A percentile compares a stretch with the other conserved stretches of the same genome.
These are phyloP conservation scores for Aethes cnicana DNA, from an alignment of 2,888 invertebrate species.

Conservation along the genomic window DNA sequence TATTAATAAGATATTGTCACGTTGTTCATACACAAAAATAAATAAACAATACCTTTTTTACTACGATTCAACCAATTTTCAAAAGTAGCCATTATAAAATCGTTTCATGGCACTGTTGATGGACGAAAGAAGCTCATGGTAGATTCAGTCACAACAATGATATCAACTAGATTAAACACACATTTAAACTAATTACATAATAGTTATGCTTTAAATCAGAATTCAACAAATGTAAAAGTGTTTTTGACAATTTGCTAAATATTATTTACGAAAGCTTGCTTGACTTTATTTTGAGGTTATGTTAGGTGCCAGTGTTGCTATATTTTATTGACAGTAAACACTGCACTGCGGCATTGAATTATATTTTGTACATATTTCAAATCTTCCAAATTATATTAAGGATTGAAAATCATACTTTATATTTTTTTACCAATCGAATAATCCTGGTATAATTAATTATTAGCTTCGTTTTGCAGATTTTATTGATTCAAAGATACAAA, in stretches of 20 bases:
- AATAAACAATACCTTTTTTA: slow-evolving; percentile 64
- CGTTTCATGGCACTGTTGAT: slow-evolving; percentile 42
- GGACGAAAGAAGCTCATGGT: slow-evolving; percentile 30
- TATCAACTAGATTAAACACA: slow-evolving; percentile 9
- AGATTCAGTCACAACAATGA: slow-evolving; percentile 14
- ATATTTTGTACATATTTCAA: neutral
- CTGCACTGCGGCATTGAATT: neutral
- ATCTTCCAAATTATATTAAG: too few relatives aligned
- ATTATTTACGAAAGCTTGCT: slow-evolving; percentile 31
- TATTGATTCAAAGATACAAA: too few relatives aligned
- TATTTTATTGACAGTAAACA: slow-evolving; percentile 11
- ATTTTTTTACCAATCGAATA: too few relatives aligned
- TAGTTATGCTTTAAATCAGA: slow-evolving; percentile 7
- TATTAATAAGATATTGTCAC: slow-evolving; percentile 10
- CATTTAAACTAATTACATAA: slow-evolving; percentile 4
- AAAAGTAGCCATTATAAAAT: slow-evolving; percentile 75
- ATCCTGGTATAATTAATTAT: too few relatives aligned
- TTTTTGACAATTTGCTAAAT: slow-evolving; percentile 29
- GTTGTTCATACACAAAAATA: slow-evolving; percentile 30
- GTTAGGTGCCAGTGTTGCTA: slow-evolving; percentile 23
- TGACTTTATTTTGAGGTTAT: slow-evolving; percentile 31
- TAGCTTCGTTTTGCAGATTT: too few relatives aligned
- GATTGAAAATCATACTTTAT: too few relatives aligned
- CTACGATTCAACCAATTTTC: slow-evolving; percentile 77
- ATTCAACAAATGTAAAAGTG: slow-evolving; percentile 7